Base-by-base conservation (phyloP, 2,797 vertebrate genomes). In the Halcyon leucocephala region DNA sequence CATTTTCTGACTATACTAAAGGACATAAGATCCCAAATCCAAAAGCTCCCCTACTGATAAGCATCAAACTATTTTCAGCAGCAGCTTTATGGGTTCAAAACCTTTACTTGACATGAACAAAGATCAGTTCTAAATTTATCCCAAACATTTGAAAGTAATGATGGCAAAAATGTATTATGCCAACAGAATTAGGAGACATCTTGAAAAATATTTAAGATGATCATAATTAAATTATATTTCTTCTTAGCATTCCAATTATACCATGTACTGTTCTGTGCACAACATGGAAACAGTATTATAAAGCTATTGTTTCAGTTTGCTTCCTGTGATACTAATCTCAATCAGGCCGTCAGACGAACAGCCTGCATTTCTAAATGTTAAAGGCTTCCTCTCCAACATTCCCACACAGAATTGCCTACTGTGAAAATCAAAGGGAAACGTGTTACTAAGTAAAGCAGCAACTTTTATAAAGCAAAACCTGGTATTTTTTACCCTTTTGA, bases 291-390 rank as follows among this genome's bases (percentile, higher is more conserved):
- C 96, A 77, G 93, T 96, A 97, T 97, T 98, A 97, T 97, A 97
- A 97, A 97, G 97, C 98, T 73, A 98, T 98, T 98, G 98, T 98
- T 98, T 94, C 91, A 94, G 93, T 97, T 96, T 86, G 96, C 96
- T 98, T 98, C 98, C 98, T 98, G 98, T 71, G 98, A 98, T 98
- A 97, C 33, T 95, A 97, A 98, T 98, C 98, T 98, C 97, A 97
- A 90, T 97, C 84, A 95, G 76, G 96, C 94, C 93, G 69, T 95
- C 94, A 96, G 97, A 97, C 96, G 91, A 97, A 95, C 95, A 97
- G 97, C 97, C 97, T 96, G 96, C 90, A 90, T 97, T 97, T 97
- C 97, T 98, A 97, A 97, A 97, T 74, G 77, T 95, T 93, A 94
- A 97, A 98, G 96, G 97, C 97, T 98, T 98, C 98, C 98, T 98